A percentile compares a stretch with the other conserved stretches of the same genome.
Conservation (phyloP, 2,888 invertebrate genomes). For the Ecliptopera silaceata region DNA sequence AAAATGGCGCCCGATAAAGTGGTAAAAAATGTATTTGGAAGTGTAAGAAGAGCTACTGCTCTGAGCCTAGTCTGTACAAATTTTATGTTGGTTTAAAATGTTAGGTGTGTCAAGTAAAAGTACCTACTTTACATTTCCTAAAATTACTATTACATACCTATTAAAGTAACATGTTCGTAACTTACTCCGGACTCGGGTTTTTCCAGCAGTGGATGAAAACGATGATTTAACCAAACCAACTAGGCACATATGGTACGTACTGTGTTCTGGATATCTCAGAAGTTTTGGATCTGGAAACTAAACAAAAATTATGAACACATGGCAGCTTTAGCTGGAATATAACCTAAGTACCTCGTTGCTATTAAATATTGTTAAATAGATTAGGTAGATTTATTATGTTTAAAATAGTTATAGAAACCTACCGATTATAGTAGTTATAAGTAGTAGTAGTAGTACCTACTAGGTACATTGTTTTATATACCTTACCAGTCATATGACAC, state of each 20-base stretch:
- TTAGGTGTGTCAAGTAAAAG: too few species aligned
- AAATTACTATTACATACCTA: too few species aligned
- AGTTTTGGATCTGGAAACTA: not conserved
- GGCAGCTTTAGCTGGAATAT: not conserved
- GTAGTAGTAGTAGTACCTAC: not conserved
- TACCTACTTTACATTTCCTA: too few species aligned
- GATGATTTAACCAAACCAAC: not conserved
- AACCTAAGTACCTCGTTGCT: constrained; percentile 16
- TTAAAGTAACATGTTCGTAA: too few species aligned
- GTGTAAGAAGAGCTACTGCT: not conserved
- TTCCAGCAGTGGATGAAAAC: not conserved
- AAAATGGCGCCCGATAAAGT: constrained; percentile 12
- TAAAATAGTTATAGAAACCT: not conserved
- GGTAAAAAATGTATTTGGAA: not conserved
- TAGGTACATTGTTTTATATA: not conserved
- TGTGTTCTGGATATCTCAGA: not conserved
- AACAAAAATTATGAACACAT: not conserved
- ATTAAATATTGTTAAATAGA: not conserved
- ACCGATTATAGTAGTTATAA: too few species aligned
- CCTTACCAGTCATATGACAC: constrained; percentile 1
- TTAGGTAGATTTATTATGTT: not conserved
- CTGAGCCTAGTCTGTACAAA: not conserved
- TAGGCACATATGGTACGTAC: not conserved
- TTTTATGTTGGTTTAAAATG: not conserved
- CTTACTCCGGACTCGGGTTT: not conserved